Evolutionary conservation across 1,140 invertebrate species (phyloP), one percentile per base, ranked within the genome.

Genomic region (Drosophila virilis): DNA sequence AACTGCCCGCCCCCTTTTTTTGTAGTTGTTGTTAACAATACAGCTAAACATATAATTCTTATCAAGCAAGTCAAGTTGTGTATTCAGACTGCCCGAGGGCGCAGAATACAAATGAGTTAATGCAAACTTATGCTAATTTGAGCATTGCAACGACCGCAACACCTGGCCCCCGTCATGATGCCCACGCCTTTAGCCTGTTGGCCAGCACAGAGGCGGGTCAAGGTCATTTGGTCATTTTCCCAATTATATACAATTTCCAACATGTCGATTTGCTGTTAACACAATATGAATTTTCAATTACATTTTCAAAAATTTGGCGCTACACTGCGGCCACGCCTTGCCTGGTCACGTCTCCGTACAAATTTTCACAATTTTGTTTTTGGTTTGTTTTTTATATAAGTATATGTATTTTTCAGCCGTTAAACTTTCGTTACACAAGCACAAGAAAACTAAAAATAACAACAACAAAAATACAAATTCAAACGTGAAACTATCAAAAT

Each of bases 231-330:
- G n/a, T 42, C 17, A 28, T 43, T 67, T 35, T 15, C 4, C 13
- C 33, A 37, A 17, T 33, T 6, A 32, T 10, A 48, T 48, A 10
- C 13, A 22, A 10, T 54, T 37, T 37, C 12, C 22, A 32, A 28
- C 22, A 28, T 28, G 22, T 22, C 22, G 22, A 22, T 22, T 22
- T 22, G 22, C 22, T 22, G 22, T 22, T 46, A 3, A 33, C 22
- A 54, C 50, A 65, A 57, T n/a, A 40, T 17, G 9, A 68, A 65
- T 38, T 70, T 86, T 37, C 71, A 86, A 78, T 86, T 86, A 86
- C 82, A 83, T 88, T 86, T 77, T 79, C 55, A 80, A 67, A 67
- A 46, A 17, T 48, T 67, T 67, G 64, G 43, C 54, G 52, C 45
- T 38, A 17, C 12, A 12, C 12, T 35, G n/a, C 45, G 33, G 59